Base-by-base conservation (phyloP, 2,888 invertebrate species). In the Eurytoma adleriae region DNA sequence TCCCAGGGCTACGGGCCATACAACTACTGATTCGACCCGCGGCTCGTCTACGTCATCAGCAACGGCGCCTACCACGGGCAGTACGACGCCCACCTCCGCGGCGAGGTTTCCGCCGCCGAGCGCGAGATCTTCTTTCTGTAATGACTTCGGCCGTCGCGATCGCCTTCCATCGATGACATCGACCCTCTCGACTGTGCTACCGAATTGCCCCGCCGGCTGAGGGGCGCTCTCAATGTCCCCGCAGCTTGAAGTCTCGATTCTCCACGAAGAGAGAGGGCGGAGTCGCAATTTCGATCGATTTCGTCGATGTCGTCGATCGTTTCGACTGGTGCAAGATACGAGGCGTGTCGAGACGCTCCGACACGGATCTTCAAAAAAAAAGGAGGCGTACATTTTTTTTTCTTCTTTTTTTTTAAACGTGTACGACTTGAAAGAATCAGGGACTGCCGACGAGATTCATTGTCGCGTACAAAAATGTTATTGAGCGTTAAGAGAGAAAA, bases 1-100 rank as follows among this genome's bases (percentile, higher is more conserved):
- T 96, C 97, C 72, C 97, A 97, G 90, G 64, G 79, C 62, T 97
- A 97, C 91, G 97, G 96, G 74, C 97, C 97, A 71, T 97, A 97
- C 93, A 97, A 97, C 92, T 97, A 97, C 92, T 97, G 94, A 94
- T 52, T 54, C 27, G 3, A 56, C n/a, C 27, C 13, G 40, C 57
- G 61, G 18, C n/a, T 16, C 30, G 12, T 3, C 70, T 54, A 61
- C 24, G 27, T 20, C 40, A 16, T 7, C 40, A 69, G 52, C 74
- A 24, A 64, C 56, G 56, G 48, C 16, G 18, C 27, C 14, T 50
- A 50, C 52, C 67, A 67, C 20, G 57, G 61, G 20, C 27, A 67
- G 20, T 54, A 54, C 24, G 5, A 40, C 10, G 40, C 10, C 40
- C 40, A 40, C 40, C 40, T 40, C 40, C 40, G 7, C 40, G 40